These are phyloP conservation scores for Apoda limacodes DNA, from an alignment of 2,888 invertebrate genomes.

Conservation along the genomic window DNA sequence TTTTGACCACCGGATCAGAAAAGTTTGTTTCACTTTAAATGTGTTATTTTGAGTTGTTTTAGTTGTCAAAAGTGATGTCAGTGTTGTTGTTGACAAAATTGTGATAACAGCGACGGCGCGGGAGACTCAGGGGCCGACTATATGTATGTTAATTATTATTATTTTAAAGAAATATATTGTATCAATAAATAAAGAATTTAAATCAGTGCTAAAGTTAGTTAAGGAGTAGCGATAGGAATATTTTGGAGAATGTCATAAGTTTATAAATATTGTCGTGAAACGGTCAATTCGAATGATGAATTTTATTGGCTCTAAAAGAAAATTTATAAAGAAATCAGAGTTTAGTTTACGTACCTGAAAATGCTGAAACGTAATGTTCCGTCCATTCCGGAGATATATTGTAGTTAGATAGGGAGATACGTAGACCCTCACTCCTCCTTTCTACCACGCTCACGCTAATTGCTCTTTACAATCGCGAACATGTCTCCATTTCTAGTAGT, in stretches of 20 bases:
- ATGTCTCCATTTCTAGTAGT: too few species aligned
- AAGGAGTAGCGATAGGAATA: conserved; percentile 54
- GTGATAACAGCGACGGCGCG: conserved; percentile 42
- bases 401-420: conserved; percentile 47
- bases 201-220: conserved; percentile 44
- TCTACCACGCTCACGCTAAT: too few species aligned
- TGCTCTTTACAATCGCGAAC: too few species aligned
- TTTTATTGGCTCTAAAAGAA: conserved; percentile 17
- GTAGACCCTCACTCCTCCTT: too few species aligned
- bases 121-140: conserved; percentile 34
- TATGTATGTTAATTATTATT: conserved; percentile 9
- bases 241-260: conserved; percentile 58
- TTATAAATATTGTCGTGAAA: conserved; percentile 35
- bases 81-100: conserved; percentile 48
- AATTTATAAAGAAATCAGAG: conserved; percentile 19
- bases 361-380: conserved; percentile 42
- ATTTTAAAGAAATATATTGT: too few species aligned
- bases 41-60: too few species aligned
- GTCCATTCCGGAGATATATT: conserved; percentile 57
- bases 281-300: conserved; percentile 29
- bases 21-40: too few species aligned
- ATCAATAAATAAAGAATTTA: conserved; percentile 32
- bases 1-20: too few species aligned
- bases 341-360: conserved; percentile 53
- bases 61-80: conserved; percentile 19